These are phyloP conservation scores for Sclerodermus sp. DNA, from an alignment of 2,888 invertebrate genomes.

Conservation along the genomic window DNA sequence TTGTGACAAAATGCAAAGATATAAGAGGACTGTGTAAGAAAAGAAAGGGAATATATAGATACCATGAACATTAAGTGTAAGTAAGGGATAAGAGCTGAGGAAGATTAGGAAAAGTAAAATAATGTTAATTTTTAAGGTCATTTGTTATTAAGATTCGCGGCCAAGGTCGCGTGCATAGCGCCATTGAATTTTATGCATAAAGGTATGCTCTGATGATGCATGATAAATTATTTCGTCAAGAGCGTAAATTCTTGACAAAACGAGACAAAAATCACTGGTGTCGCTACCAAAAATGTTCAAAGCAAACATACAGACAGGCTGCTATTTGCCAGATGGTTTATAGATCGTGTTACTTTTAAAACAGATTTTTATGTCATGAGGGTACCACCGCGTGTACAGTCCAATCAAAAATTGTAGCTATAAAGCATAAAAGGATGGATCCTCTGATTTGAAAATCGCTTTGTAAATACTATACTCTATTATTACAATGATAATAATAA, in stretches of 20 bases:
- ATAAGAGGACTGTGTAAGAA: constrained; percentile 30
- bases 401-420: constrained; percentile 34
- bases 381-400: constrained; percentile 49
- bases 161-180: constrained; percentile 26
- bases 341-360: constrained; percentile 45
- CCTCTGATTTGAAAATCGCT: constrained; percentile 43
- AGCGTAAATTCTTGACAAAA: constrained; percentile 11
- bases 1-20: constrained; percentile 33
- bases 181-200: constrained; percentile 32
- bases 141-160: constrained; percentile 37
- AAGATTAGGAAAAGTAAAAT: constrained; percentile 19
- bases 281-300: constrained; percentile 38
- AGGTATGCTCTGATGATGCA: constrained; percentile 14
- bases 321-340: constrained; percentile 44
- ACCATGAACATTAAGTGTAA: constrained; percentile 13
- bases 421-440: constrained; percentile 22
- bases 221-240: constrained; percentile 7
- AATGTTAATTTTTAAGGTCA: constrained; percentile 38
- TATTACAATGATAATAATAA: constrained; percentile 47
- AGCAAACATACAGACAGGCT: constrained; percentile 38
- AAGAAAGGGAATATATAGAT: constrained; percentile 15
- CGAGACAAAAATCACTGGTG: constrained; percentile 28
- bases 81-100: constrained; percentile 6
- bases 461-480: constrained; percentile 53
- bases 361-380: constrained; percentile 9